phyloP scores from a whole-genome alignment of 2,113 vertebrate species.

The Paracanthobrama guichenoti region DNA sequence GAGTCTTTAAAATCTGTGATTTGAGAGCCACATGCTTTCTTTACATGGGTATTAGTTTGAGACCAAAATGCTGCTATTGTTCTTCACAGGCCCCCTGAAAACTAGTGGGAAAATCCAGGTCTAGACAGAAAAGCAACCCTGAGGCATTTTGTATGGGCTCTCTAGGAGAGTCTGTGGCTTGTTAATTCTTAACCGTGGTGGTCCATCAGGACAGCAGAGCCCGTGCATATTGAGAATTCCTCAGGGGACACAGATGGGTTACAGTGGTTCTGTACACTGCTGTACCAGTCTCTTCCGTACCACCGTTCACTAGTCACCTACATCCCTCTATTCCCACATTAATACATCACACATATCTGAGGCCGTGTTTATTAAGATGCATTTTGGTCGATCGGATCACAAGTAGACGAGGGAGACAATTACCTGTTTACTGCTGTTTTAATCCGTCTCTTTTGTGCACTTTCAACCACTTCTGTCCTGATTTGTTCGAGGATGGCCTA shows the following conservation, averaged over 20 bases:
- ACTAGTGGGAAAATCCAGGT: slow-evolving; percentile 38
- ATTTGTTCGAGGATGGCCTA: too few relatives aligned
- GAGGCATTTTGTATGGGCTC: neutral
- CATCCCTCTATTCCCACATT: neutral
- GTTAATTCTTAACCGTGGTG: slow-evolving; percentile 13
- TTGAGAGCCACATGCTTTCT: neutral
- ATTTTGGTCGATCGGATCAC: too few relatives aligned
- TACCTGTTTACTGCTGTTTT: too few relatives aligned
- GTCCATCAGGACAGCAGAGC: slow-evolving; percentile 1
- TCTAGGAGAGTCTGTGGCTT: slow-evolving; percentile 14
- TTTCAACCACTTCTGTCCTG: too few relatives aligned
- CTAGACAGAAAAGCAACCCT: slow-evolving; percentile 47
- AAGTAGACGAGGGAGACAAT: too few relatives aligned
- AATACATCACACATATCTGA: neutral
- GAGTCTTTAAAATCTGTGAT: neutral
- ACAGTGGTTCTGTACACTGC: neutral
- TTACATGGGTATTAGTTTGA: neutral
- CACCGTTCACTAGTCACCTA: neutral
- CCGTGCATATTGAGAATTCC: slow-evolving; percentile 37
- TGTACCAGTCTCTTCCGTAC: neutral
- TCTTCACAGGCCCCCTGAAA: neutral
- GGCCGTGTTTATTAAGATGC: too few relatives aligned
- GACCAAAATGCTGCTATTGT: slow-evolving; percentile 8
- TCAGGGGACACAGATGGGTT: neutral
- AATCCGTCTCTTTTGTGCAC: too few relatives aligned